Conservation (phyloP, 1,140 invertebrate genomes). For the Leptinotarsa defecta region DNA sequence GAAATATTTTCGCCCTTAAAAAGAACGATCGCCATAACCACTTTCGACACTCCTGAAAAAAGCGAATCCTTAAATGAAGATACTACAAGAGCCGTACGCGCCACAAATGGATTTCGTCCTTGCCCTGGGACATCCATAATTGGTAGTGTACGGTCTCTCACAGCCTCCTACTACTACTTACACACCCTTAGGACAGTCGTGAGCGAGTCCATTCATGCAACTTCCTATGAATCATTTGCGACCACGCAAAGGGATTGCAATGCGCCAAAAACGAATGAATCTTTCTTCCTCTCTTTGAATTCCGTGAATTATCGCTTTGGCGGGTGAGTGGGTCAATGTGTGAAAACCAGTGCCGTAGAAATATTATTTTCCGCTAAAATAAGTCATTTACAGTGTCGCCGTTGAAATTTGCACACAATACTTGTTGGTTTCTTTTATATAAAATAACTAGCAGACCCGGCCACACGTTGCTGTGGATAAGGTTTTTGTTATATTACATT, state of each 20-base stretch:
- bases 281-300: not conserved
- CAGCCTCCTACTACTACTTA: slow-evolving; percentile 25
- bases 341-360: not conserved
- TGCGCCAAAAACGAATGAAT: not conserved
- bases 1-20: slow-evolving; percentile 9
- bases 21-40: slow-evolving; percentile 14
- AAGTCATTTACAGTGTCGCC: no score
- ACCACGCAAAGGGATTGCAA: slow-evolving; percentile 2
- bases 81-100: slow-evolving; percentile 16
- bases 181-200: slow-evolving; percentile 42
- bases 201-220: slow-evolving; percentile 23
- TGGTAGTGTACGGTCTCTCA: slow-evolving; percentile 17
- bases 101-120: slow-evolving; percentile 27
- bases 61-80: slow-evolving; percentile 20
- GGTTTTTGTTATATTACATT: no score
- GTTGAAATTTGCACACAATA: no score
- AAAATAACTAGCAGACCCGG: no score
- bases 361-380: no score
- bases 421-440: no score
- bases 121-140: slow-evolving; percentile 32
- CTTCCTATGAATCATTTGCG: slow-evolving; percentile 4
- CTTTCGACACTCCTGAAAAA: slow-evolving; percentile 20
- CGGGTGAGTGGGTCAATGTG: not conserved
- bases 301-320: not conserved
- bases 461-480: no score